Base-by-base conservation (phyloP, 2,113 vertebrate genomes). In the Semicossyphus pulcher region DNA sequence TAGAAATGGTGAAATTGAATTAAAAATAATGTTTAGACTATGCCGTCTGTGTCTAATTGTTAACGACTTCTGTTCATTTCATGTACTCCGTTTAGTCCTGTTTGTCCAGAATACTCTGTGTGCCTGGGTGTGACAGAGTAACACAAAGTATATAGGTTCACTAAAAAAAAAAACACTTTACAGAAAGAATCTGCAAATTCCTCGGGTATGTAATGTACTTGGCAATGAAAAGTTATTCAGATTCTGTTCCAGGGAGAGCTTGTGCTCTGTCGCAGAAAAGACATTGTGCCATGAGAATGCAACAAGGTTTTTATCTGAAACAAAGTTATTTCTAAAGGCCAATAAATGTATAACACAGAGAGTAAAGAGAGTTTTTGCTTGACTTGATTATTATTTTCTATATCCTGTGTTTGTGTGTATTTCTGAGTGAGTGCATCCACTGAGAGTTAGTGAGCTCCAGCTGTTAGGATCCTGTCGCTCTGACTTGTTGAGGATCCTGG, bases 401-500 rank as follows among this genome's bases (percentile, higher is more conserved):
- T 20, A 45, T 48, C 57, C 10, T 61, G 56, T 21, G 7, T 52
- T 2, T 60, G 21, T 65, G 49, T 69, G 25, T 75, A 7, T 41
- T 4, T 66, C 15, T 42, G 9, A 31, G 21, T 48, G 29, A 58
- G 76, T 45, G 42, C 31, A 72, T 81, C 83, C 75, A 16, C 64
- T 49, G 78, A 84, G 87, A 83, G 52, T 78, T 51, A 37, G 57
- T 49, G 67, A 28, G 2, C 74, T 90, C 84, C 90, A 92, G 90
- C 91, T 92, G 89, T 87, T 64, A 23, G 41, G 71, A 81, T 86
- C 75, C 76, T 73, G 73, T 80, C 1, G 31, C 80, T 84, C 60
- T 61, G 72, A 90, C 87, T 91, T 86, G 88, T 89, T 79, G 78
- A 91, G 86, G 82, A 91, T 78, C 76, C 71, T 68, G 88, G 83